Base-by-base conservation (phyloP, 2,113 vertebrate species). In the Cinclus cinclus region DNA sequence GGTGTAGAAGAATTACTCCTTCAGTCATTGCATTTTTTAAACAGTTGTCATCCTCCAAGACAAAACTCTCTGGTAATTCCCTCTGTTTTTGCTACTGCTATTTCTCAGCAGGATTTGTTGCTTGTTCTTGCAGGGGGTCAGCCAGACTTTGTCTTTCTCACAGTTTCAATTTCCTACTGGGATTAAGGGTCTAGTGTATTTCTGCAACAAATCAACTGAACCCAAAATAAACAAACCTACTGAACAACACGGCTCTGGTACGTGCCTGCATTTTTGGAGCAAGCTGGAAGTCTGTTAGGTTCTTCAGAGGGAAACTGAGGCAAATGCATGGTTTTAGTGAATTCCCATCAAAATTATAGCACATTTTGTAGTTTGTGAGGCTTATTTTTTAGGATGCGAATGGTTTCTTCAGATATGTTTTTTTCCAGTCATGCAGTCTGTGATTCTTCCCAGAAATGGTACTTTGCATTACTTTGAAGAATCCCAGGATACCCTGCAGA, bases 121-220 rank as follows among this genome's bases (percentile, higher is more conserved):
- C 95, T 94, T 96, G 90, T 90, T 97, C 97, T 96, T 88, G 78
- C 58, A 96, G 97, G 96, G 97, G 97, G 97, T 97, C 97, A 98
- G 98, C 95, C 97, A 98, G 97, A 97, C 97, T 97, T 97, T 95
- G 96, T 97, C 97, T 98, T 98, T 98, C 98, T 98, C 97, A 98
- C 97, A 97, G 97, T 97, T 97, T 97, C 93, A 37, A 33, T 94
- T 97, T 98, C 95, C 97, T 96, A 97, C 84, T 93, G 97, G 97
- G 97, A 98, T 89, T 94, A 92, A 97, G 89, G 89, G 90, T 94
- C 96, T 97, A 97, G 93, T 89, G 87, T 97, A 97, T 97, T 97
- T 97, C 96, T 97, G 89, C 95, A 96, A 97, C 94, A 96, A 95
- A 97, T 97, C 83, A 88, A 94, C 88, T 46, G 73, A 97, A 94